phyloP scores from a whole-genome alignment of 2,113 vertebrate genomes.

The Hoplias malabaricus region DNA sequence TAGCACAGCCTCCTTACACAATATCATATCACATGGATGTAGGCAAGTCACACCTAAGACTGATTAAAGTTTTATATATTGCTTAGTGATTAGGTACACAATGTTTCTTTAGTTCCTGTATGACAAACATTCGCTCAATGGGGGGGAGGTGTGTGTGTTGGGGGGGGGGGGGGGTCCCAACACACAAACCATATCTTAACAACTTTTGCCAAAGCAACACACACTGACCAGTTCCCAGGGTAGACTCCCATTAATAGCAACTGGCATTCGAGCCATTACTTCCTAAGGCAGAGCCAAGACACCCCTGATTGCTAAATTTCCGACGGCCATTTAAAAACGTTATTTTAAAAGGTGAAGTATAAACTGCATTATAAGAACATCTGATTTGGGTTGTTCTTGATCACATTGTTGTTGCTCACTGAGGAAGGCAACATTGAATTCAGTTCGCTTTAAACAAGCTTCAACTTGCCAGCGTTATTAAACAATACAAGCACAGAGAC shows the following conservation, averaged over 20 bases:
- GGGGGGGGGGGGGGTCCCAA: too few species aligned
- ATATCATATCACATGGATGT: neutral
- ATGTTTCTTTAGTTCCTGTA: neutral
- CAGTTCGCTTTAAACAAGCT: neutral
- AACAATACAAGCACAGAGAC: neutral
- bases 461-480: conserved; percentile 1
- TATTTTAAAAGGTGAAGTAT: neutral
- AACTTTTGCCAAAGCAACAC: too few species aligned
- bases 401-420: neutral
- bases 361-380: neutral
- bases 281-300: neutral
- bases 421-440: neutral
- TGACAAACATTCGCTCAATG: neutral
- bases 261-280: neutral
- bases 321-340: neutral
- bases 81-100: neutral
- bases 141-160: too few species aligned
- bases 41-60: neutral
- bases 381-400: neutral
- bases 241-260: neutral
- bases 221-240: neutral
- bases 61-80: neutral
- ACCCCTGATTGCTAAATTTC: neutral
- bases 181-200: too few species aligned
- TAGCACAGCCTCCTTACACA: neutral